phyloP scores from a whole-genome alignment of 2,113 vertebrate genomes.

The Psilopogon haemacephalus region DNA sequence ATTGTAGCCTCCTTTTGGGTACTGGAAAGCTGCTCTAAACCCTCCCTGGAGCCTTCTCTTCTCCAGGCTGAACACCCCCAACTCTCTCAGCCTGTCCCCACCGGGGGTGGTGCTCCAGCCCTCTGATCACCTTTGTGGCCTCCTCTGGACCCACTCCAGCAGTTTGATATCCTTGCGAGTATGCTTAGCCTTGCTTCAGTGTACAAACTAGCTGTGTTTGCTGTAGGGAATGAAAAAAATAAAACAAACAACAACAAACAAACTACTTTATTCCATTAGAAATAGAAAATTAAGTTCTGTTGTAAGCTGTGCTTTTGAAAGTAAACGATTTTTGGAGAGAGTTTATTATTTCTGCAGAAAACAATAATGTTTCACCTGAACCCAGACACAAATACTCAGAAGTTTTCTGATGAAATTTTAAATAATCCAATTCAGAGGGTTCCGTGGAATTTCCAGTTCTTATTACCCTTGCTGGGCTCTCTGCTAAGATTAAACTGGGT shows the following conservation, averaged over 20 bases:
- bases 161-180: background rate
- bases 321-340: accelerated
- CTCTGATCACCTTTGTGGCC: too few relatives aligned
- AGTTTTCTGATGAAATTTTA: background rate
- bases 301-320: background rate
- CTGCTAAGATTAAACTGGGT: background rate
- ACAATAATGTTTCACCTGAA: background rate
- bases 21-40: too few relatives aligned
- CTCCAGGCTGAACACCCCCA: too few relatives aligned
- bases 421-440: background rate
- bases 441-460: background rate
- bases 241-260: background rate
- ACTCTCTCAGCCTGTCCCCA: too few relatives aligned
- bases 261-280: background rate
- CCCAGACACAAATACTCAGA: background rate
- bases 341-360: background rate
- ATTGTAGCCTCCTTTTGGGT: too few relatives aligned
- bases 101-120: too few relatives aligned
- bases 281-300: background rate
- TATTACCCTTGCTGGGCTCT: background rate
- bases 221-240: background rate
- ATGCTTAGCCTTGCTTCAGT: background rate
- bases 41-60: too few relatives aligned
- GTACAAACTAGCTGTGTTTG: background rate
- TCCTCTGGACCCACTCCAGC: too few relatives aligned